These are phyloP conservation scores for Xanthia icteritia DNA, from an alignment of 2,888 invertebrate genomes.

Conservation along the genomic window DNA sequence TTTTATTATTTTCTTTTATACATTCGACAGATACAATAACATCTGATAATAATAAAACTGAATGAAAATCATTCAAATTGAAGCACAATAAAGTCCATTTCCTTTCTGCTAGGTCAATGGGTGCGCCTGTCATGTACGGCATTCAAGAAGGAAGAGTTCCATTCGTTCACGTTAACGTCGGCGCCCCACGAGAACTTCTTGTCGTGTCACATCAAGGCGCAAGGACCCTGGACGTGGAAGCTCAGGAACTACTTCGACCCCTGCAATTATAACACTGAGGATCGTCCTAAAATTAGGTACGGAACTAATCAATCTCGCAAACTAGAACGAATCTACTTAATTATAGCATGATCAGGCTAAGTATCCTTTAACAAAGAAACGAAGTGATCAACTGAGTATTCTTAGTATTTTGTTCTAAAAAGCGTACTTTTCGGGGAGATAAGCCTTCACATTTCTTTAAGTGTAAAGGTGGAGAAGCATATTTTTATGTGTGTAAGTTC, in stretches of 20 bases:
- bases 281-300: constrained; percentile 94
- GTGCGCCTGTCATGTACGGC: constrained; percentile 97
- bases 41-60: not conserved
- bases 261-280: constrained; percentile 96
- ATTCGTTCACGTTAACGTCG: constrained; percentile 98
- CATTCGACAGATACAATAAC: not conserved
- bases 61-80: not conserved
- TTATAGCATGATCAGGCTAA: too few species aligned
- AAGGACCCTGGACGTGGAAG: constrained; percentile 99
- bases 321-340: too few species aligned
- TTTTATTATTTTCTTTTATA: not conserved
- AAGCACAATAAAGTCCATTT: not conserved
- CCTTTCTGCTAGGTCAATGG: constrained; percentile 93
- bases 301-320: too few species aligned
- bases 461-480: too few species aligned
- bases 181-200: constrained; percentile 98
- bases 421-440: not conserved
- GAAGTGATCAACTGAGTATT: not conserved
- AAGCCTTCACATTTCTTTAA: not conserved
- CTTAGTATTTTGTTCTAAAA: not conserved
- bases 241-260: constrained; percentile 98
- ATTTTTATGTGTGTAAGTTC: too few species aligned
- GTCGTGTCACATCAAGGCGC: constrained; percentile 97
- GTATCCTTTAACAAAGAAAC: not conserved
- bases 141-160: constrained; percentile 96